Evolutionary conservation across 1,140 invertebrate species (phyloP).

Genomic region (Lordiphosa stackelbergi): DNA sequence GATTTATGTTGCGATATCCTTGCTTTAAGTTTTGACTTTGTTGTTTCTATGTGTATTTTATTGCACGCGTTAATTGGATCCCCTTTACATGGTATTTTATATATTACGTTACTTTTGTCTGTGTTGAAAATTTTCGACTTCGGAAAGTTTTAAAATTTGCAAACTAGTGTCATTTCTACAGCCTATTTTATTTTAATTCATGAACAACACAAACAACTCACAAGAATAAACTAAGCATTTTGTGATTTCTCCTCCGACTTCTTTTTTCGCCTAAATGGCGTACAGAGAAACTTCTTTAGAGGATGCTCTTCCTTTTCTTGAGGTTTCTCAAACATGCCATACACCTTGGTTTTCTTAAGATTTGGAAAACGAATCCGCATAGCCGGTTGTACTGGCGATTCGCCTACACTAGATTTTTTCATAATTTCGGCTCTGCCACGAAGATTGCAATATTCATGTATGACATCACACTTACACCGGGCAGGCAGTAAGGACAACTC

Average conservation of each 20-base stretch:
- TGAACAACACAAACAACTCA: too few species aligned
- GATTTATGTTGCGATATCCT: too few species aligned
- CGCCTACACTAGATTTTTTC: neutral
- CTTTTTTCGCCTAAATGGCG: neutral
- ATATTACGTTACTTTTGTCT: too few species aligned
- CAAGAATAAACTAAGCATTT: too few species aligned
- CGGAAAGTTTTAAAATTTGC: too few species aligned
- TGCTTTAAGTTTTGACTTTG: too few species aligned
- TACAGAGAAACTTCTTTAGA: neutral
- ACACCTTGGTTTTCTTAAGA: neutral
- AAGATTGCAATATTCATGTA: slow-evolving; percentile 21
- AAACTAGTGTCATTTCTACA: too few species aligned
- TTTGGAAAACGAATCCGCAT: neutral
- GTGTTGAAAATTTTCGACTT: too few species aligned
- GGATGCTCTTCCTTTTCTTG: neutral
- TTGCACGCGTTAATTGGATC: too few species aligned
- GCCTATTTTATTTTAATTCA: too few species aligned
- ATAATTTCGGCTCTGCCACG: slow-evolving; percentile 14
- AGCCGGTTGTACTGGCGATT: neutral
- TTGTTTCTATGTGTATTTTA: too few species aligned
- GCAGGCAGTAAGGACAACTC: slow-evolving; percentile 8
- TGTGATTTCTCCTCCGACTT: neutral
- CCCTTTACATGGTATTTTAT: too few species aligned
- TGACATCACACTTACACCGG: slow-evolving; percentile 29
- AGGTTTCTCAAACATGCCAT: neutral